Percentiles rank a stretch among this genome's conserved stretches.
Conservation (phyloP, 2,888 invertebrate genomes). For the Oxycera nigricornis region DNA sequence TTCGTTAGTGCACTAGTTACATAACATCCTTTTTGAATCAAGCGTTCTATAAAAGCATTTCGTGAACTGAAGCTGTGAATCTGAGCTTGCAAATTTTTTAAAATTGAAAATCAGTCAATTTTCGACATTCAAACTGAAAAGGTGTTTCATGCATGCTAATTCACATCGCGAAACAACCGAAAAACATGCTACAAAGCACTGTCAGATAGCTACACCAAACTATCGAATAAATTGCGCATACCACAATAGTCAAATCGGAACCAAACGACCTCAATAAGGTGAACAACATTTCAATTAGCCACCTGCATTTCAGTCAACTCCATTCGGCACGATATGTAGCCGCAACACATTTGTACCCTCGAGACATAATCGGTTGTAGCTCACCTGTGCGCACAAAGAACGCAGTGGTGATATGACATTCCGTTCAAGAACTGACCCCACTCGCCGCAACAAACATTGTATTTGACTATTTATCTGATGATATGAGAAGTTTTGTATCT, state of each 20-base stretch:
- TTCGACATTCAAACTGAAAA: not conserved
- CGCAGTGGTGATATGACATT: not conserved
- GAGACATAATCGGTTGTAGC: not conserved
- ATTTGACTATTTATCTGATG: too few species aligned
- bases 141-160: too few species aligned
- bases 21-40: not conserved
- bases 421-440: too few species aligned
- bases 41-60: not conserved
- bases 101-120: not conserved
- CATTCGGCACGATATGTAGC: slow-evolving; percentile 2
- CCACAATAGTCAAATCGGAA: not conserved
- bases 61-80: not conserved
- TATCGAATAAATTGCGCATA: slow-evolving; percentile 13
- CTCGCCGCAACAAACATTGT: not conserved
- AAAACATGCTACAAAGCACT: too few species aligned
- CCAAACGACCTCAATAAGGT: slow-evolving; percentile 39
- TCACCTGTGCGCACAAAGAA: not conserved
- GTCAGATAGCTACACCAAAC: too few species aligned
- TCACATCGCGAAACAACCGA: too few species aligned
- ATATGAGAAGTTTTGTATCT: slow-evolving; percentile 4
- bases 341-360: slow-evolving; percentile 3
- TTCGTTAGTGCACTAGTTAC: not conserved
- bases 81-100: not conserved
- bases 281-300: slow-evolving; percentile 39
- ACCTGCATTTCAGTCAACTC: slow-evolving; percentile 34